phyloP scores from a whole-genome alignment of 2,888 invertebrate genomes.

The Drosophila conformis region DNA sequence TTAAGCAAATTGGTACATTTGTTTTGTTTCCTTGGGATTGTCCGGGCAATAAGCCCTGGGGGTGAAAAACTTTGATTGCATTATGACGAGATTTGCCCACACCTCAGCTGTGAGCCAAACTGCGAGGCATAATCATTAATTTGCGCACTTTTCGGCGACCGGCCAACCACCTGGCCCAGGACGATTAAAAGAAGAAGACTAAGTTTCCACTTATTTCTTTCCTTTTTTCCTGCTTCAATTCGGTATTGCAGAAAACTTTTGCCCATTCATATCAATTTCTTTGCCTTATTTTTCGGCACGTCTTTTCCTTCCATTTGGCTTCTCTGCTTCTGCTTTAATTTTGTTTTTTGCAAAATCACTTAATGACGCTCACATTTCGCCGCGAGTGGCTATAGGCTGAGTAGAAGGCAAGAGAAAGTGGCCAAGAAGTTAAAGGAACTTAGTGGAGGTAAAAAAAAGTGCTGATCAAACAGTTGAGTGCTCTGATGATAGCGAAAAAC shows the following conservation, averaged over 20 bases:
- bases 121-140: conserved; percentile 71
- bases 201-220: conserved; percentile 47
- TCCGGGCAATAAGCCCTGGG: conserved; percentile 53
- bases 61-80: conserved; percentile 72
- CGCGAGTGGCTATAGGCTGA: conserved; percentile 1
- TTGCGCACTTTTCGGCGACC: conserved; percentile 54
- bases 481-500: conserved; percentile 25
- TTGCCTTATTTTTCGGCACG: conserved; percentile 55
- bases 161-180: conserved; percentile 52
- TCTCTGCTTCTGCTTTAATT: background rate
- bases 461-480: conserved; percentile 49
- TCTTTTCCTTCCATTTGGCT: conserved; percentile 9
- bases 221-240: conserved; percentile 21
- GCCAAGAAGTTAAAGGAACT: conserved; percentile 46
- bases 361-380: conserved; percentile 52
- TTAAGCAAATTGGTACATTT: conserved; percentile 73
- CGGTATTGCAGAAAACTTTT: conserved; percentile 64
- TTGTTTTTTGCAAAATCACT: conserved; percentile 63
- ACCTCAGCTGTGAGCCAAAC: conserved; percentile 33
- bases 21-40: conserved; percentile 28
- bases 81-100: conserved; percentile 69
- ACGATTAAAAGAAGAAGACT: conserved; percentile 7
- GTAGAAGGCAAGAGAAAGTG: conserved; percentile 5
- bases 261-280: conserved; percentile 73
- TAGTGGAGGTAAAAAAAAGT: conserved; percentile 48